Base-by-base conservation (phyloP, 2,888 invertebrate genomes). In the Doris montereyensis region DNA sequence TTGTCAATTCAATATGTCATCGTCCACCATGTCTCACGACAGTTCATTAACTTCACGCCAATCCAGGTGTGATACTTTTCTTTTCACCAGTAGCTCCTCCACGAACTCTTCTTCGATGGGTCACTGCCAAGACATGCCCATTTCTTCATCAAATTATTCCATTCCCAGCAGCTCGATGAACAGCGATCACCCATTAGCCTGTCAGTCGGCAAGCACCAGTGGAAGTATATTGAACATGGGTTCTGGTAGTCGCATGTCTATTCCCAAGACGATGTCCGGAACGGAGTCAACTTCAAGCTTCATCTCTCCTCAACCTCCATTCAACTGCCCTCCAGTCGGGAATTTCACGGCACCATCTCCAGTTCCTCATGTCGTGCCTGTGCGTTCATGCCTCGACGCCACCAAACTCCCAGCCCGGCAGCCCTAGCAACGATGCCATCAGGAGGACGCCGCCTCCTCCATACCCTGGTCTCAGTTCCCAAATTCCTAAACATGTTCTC, bases 341-440 rank as follows among this genome's bases (percentile, higher is more conserved):
- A 57, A 35, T 75, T 21, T 71, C 58, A 30, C 74, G 35, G 8
- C 65, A 57, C 71, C 75, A 17, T 26, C 74, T 26, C 32, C 85
- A n/a, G 79, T 82, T 32, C 83, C 86, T 62, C 85, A 86, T 17
- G 84, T 83, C 13, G 84, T 85, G 8, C n/a, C n/a, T n/a, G n/a
- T n/a, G n/a, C n/a, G n/a, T n/a, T n/a, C n/a, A n/a, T n/a, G n/a
- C n/a, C n/a, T 87, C 87, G 0, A 89, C 88, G 0, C 89, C 89
- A 8, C 89, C 89, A 4, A 87, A 85, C 81, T 89, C 89, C 5
- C 87, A 88, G 81, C 88, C 89, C 3, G 86, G 84, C 68, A 88
- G 88, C 79, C 89, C 88, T 28, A 86, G 84, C 83, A 85, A 83
- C 41, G 88, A 86, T 26, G 79, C 83, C 24, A 73, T 84, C 28